Base-by-base conservation (phyloP, 2,797 vertebrate genomes). In the Pelochelys cantorii region DNA sequence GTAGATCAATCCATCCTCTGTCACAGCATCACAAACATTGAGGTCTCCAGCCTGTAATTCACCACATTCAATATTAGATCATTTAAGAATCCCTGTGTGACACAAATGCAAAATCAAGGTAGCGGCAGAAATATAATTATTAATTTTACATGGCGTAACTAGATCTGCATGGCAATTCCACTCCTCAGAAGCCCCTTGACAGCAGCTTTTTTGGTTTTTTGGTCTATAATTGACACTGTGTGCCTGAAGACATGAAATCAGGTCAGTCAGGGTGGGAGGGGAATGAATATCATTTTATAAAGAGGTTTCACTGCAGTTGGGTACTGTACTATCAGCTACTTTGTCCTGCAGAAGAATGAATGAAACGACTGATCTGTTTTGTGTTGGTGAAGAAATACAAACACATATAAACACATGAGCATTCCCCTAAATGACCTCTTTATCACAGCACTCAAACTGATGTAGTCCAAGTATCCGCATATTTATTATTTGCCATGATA, bases 1-100 rank as follows among this genome's bases (percentile, higher is more conserved):
- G n/a, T 62, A 90, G 79, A 81, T 75, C 65, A 53, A 88, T 90
- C 85, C 88, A 59, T 87, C 89, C 80, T 80, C 85, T 94, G 80
- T 84, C 93, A 88, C 60, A 85, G 83, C 84, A 92, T 77, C 92
- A 90, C 79, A 85, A 96, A 94, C 92, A 92, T 87, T 80, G 74
- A 56, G 81, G 59, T 88, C 85, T 82, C 85, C 60, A 85, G 82
- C 71, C 81, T 56, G 2, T 77, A 93, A 87, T 86, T 89, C 87
- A 95, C 85, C 84, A 89, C 23, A 84, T 86, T 88, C 91, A 94
- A n/a, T 88, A 96, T 93, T 89, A 96, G 94, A 90, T 92, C 83
- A 93, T 96, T 95, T 91, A 93, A 94, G 92, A 95, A 94, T 87
- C 95, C 84, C 88, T 57, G 54, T 91, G 88, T 81, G 95, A 83